These are phyloP conservation scores for Machimus atricapillus DNA, from an alignment of 2,888 invertebrate species.

Conservation along the genomic window DNA sequence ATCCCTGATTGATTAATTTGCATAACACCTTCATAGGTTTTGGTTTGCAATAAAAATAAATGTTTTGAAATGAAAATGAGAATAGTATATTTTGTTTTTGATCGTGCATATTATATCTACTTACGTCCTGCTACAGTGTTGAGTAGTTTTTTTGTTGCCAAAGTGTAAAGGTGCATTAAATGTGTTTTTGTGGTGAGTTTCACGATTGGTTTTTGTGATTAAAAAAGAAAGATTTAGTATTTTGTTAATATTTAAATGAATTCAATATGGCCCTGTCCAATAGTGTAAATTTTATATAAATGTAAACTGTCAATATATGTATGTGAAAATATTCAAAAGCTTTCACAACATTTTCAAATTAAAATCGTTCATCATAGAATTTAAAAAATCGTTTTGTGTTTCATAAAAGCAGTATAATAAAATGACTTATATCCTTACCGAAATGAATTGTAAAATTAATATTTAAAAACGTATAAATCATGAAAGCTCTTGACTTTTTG, in stretches of 20 bases:
- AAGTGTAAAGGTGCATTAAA: background rate
- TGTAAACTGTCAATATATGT: background rate
- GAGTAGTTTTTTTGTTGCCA: background rate
- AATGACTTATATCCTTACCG: too few species aligned
- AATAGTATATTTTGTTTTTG: background rate
- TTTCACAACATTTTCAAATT: background rate
- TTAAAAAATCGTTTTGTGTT: background rate
- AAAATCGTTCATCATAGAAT: background rate
- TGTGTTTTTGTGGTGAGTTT: conserved; percentile 12
- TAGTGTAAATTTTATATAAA: background rate
- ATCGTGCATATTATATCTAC: conserved; percentile 49
- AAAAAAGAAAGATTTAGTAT: conserved; percentile 7
- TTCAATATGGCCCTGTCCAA: background rate
- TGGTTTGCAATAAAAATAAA: background rate
- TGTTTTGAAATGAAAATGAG: background rate
- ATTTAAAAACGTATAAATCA: background rate
- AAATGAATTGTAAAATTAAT: background rate
- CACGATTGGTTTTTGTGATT: background rate
- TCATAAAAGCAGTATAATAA: background rate
- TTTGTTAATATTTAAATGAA: background rate
- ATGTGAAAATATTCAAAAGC: background rate
- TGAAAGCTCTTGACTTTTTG: background rate
- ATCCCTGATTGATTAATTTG: background rate
- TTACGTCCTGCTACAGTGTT: conserved; percentile 62
- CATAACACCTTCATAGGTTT: background rate